Evolutionary conservation across 2,888 invertebrate genomes (phyloP), one percentile per base, ranked within the genome.

Genomic region (Noctuana brunneofusca): DNA sequence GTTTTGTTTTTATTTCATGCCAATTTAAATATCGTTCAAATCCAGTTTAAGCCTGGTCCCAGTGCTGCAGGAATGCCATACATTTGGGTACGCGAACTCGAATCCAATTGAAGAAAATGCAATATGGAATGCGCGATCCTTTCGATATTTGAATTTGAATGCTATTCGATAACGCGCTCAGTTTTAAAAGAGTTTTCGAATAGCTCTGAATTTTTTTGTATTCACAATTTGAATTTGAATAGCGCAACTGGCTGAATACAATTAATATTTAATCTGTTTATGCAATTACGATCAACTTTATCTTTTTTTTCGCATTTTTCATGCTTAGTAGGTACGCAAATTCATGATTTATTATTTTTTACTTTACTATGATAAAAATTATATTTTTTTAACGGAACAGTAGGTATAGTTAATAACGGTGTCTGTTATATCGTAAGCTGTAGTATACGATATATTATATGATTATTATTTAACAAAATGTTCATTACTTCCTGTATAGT

Each of bases 131-230:
- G 43, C 48, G 58, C 58, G 64, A 58, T 53, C 54, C 53, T 32
- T 58, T 53, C 58, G 53, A 54, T 58, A 64, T 64, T 54, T 54
- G 63, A 64, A 64, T 64, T 53, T 54, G 53, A 64, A 64, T 64
- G 63, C 63, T 27, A 54, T 57, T 63, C n/a, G 52, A 52, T 57
- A 56, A 63, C 58, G 48, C 63, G 38, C 18, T 53, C 54, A 54
- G 58, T 53, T 63, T 58, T 30, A 53, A 24, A 64, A 58, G 58
- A 54, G 53, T 58, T 64, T 64, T 16, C 30, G 53, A 54, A 58
- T 46, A 32, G 50, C 41, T 41, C 14, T 55, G 35, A 59, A 32
- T 55, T 62, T 49, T 49, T 62, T 55, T 27, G 54, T 48, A 55
- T 30, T 62, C 38, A n/a, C 20, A 56, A 18, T 63, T 63, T 63